These are phyloP conservation scores for Peromyscus attwateri DNA, from an alignment of 2,797 vertebrate species.

Conservation along the genomic window DNA sequence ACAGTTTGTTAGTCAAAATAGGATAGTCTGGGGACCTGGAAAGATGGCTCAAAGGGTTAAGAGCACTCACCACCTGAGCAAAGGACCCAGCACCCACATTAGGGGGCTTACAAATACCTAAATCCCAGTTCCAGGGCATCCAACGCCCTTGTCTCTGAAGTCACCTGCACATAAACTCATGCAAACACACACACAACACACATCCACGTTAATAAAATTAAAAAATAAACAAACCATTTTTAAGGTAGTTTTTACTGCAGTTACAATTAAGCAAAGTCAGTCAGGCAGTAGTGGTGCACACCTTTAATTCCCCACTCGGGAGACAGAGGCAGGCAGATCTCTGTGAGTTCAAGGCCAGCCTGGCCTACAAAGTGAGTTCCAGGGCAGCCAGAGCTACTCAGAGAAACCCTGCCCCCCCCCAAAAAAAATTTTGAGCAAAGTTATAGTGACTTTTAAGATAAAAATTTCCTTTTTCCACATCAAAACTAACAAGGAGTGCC, in stretches of 20 bases:
- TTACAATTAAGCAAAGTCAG: constrained; percentile 26
- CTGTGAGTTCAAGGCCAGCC: too few relatives aligned
- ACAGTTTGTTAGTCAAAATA: background rate
- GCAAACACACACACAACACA: background rate
- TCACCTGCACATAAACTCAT: background rate
- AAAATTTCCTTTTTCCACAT: background rate
- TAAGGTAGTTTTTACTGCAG: background rate
- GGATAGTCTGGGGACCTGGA: background rate
- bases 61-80: background rate
- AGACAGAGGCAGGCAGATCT: too few relatives aligned
- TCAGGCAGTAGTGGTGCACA: too few relatives aligned
- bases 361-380: too few relatives aligned
- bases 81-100: background rate
- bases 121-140: background rate
- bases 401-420: too few relatives aligned
- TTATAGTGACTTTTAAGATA: background rate
- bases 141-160: background rate
- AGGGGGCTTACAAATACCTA: background rate
- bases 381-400: too few relatives aligned
- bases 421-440: background rate
- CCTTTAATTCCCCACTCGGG: too few relatives aligned
- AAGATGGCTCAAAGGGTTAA: background rate
- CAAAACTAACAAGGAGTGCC: background rate
- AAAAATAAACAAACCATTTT: background rate
- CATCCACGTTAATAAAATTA: too few relatives aligned